These are phyloP conservation scores for Drosophila varians DNA, from an alignment of 1,140 invertebrate genomes.

Conservation along the genomic window DNA sequence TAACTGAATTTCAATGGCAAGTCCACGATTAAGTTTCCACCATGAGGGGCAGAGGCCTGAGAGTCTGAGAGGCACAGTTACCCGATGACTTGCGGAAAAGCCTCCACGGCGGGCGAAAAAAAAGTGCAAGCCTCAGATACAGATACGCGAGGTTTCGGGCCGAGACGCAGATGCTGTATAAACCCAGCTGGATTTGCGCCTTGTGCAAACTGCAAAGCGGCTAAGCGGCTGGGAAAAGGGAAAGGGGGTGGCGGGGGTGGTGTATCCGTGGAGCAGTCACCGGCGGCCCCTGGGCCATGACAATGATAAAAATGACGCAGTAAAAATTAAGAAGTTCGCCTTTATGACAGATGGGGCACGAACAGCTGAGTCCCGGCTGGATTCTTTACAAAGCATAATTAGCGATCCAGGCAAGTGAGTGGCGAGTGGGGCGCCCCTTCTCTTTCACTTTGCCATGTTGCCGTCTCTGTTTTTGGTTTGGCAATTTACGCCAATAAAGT, in stretches of 20 bases:
- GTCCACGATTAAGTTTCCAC: constrained; percentile 78
- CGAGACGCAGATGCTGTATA: constrained; percentile 64
- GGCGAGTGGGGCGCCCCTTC: constrained; percentile 36
- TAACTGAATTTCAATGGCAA: constrained; percentile 83
- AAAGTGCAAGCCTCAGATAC: constrained; percentile 65
- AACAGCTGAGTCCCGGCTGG: constrained; percentile 67
- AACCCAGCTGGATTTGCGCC: constrained; percentile 44
- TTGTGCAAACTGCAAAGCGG: constrained; percentile 54
- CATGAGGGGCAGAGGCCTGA: constrained; percentile 11
- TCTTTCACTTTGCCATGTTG: neutral
- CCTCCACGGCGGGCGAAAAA: constrained; percentile 35
- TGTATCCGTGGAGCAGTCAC: constrained; percentile 28
- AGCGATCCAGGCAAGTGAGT: constrained; percentile 55
- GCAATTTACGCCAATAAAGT: constrained; percentile 77
- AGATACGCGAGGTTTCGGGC: constrained; percentile 32
- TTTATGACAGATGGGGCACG: constrained; percentile 83
- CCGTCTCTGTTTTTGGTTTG: constrained; percentile 32
- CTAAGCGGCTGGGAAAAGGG: constrained; percentile 9
- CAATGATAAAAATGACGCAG: constrained; percentile 83
- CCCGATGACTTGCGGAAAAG: constrained; percentile 83
- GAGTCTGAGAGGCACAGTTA: constrained; percentile 66
- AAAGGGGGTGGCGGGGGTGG: constrained; percentile 13
- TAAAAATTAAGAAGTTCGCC: constrained; percentile 83
- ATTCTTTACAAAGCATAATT: constrained; percentile 72
- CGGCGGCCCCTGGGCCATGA: constrained; percentile 64